A percentile compares a stretch with the other conserved stretches of the same genome.
These are phyloP conservation scores for Siniperca scherzeri DNA, from an alignment of 2,797 vertebrate genomes.

Conservation along the genomic window DNA sequence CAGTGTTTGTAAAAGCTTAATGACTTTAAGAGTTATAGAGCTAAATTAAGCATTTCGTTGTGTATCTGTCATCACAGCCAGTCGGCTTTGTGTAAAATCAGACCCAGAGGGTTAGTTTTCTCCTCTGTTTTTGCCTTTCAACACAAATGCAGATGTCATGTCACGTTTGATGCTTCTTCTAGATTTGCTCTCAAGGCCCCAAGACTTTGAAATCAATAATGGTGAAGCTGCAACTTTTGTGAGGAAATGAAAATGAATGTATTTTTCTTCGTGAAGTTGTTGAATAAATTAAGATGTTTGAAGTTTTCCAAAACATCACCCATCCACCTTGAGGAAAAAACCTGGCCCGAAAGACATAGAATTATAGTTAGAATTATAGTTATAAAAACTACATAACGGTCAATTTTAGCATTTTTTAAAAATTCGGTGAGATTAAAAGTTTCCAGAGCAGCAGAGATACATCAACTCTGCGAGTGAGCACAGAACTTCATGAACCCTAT, in stretches of 20 bases:
- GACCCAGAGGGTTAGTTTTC: not conserved
- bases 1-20: conserved; percentile 11
- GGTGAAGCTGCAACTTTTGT: not conserved
- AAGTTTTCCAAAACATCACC: not conserved
- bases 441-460: not conserved
- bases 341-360: not conserved
- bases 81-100: not conserved
- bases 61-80: not conserved
- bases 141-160: not conserved
- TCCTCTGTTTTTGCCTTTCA: not conserved
- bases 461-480: not conserved
- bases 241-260: not conserved
- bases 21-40: not conserved
- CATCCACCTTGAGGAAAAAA: not conserved
- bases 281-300: not conserved
- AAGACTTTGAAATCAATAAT: not conserved
- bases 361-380: not conserved
- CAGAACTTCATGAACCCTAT: not conserved
- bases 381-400: not conserved
- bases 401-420: not conserved
- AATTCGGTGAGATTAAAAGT: not conserved
- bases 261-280: not conserved
- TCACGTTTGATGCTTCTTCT: not conserved
- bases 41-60: conserved; percentile 1
- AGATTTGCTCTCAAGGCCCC: not conserved